Percentiles rank a stretch among this genome's conserved stretches.
Conservation (phyloP, 2,113 vertebrate genomes). For the Numida meleagris region DNA sequence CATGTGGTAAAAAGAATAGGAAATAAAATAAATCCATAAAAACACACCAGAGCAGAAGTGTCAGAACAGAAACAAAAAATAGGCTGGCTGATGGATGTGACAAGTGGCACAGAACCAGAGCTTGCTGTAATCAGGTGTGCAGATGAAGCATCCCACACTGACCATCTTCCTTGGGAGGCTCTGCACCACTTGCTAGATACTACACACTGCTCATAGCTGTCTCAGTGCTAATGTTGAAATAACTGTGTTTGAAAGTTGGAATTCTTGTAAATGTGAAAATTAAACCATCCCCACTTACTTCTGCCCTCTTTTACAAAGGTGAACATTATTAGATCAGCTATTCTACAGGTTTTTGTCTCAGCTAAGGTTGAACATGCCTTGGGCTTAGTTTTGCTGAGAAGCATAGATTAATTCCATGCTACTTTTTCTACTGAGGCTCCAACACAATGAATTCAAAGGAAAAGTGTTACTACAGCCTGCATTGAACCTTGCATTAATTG, state of each 20-base stretch:
- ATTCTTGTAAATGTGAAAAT: not conserved
- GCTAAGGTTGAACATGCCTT: not conserved
- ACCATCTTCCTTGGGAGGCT: not conserved
- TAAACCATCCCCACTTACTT: not conserved
- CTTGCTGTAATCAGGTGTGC: not conserved
- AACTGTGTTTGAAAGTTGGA: not conserved
- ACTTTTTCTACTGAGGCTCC: not conserved
- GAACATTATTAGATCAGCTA: not conserved
- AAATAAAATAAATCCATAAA: not conserved
- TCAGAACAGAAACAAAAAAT: constrained; percentile 20
- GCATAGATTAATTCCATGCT: not conserved
- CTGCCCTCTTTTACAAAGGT: not conserved
- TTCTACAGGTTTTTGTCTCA: not conserved
- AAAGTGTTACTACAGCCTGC: not conserved
- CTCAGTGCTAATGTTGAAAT: not conserved
- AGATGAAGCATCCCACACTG: not conserved
- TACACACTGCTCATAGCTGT: not conserved
- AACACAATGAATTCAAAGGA: not conserved
- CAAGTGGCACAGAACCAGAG: not conserved
- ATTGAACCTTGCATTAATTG: not conserved
- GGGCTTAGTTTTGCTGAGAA: not conserved
- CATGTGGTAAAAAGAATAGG: not conserved
- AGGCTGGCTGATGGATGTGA: not conserved
- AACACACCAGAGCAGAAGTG: not conserved
- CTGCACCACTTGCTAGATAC: not conserved